These are phyloP conservation scores for Brachionus paranguensis DNA, from an alignment of 1,140 invertebrate genomes.

Conservation along the genomic window DNA sequence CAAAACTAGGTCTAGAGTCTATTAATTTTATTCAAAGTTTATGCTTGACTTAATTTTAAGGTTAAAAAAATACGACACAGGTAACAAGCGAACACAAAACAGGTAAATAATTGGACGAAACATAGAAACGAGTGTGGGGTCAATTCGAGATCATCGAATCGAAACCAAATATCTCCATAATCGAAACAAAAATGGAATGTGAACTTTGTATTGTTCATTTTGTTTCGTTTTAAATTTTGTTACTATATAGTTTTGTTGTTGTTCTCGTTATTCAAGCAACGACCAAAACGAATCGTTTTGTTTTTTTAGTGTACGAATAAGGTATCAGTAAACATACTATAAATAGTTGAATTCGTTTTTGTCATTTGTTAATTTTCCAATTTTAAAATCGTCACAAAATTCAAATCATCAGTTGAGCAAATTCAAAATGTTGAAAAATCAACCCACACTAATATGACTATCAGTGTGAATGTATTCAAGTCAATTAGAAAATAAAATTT, in stretches of 20 bases:
- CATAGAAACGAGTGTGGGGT: background rate
- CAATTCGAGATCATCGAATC: background rate
- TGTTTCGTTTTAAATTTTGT: background rate
- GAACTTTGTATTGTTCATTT: slow-evolving; percentile 2
- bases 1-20: slow-evolving; percentile 13
- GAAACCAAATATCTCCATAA: background rate
- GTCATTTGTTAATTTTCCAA: slow-evolving; percentile 14
- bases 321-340: background rate
- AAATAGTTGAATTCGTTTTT: background rate
- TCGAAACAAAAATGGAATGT: slow-evolving; percentile 22
- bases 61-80: slow-evolving; percentile 29
- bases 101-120: background rate
- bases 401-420: background rate
- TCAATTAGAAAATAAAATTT: slow-evolving; percentile 28
- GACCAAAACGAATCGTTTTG: background rate
- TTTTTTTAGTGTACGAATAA: background rate
- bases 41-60: slow-evolving; percentile 34
- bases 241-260: background rate
- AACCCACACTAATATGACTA: background rate
- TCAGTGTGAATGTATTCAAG: slow-evolving; percentile 39
- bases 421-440: background rate
- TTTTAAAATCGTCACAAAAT: background rate
- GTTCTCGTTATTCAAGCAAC: background rate
- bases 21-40: slow-evolving; percentile 28
- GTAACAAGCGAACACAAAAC: background rate